Conservation (phyloP, 2,113 vertebrate species). For the Tragulus kanchil region DNA sequence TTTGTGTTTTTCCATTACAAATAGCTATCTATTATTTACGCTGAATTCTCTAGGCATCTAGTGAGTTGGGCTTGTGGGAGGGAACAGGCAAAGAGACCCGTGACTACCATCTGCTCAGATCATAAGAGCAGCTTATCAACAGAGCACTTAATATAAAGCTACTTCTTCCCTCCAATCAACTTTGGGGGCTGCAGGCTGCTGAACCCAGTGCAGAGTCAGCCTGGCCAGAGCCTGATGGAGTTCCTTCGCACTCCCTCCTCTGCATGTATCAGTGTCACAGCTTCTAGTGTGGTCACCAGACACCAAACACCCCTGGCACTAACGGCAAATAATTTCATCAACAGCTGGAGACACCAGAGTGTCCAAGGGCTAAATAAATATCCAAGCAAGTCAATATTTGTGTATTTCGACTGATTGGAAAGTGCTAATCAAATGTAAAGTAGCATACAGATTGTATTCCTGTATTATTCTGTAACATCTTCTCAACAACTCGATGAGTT, state of each 20-base stretch:
- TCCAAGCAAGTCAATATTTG: background rate
- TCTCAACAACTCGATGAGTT: background rate
- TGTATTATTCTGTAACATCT: background rate
- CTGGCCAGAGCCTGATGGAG: background rate
- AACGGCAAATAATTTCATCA: conserved; percentile 21
- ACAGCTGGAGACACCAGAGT: background rate
- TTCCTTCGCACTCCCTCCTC: background rate
- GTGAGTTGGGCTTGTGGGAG: conserved; percentile 62
- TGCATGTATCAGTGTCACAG: background rate
- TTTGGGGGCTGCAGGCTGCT: background rate
- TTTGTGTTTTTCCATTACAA: conserved; percentile 76
- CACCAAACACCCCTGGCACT: background rate
- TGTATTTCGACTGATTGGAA: background rate
- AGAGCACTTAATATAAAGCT: conserved; percentile 60
- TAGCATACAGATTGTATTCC: background rate
- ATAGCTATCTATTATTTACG: conserved; percentile 79
- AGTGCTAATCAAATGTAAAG: background rate
- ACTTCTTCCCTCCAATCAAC: conserved; percentile 53
- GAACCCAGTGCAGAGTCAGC: background rate
- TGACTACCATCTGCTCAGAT: conserved; percentile 74
- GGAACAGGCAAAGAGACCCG: conserved; percentile 60
- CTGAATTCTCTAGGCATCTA: conserved; percentile 76
- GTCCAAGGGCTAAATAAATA: background rate
- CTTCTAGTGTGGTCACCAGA: background rate
- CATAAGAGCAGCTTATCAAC: conserved; percentile 60